These are phyloP conservation scores for Myiozetetes cayanensis DNA, from an alignment of 2,113 vertebrate species.

Conservation along the genomic window DNA sequence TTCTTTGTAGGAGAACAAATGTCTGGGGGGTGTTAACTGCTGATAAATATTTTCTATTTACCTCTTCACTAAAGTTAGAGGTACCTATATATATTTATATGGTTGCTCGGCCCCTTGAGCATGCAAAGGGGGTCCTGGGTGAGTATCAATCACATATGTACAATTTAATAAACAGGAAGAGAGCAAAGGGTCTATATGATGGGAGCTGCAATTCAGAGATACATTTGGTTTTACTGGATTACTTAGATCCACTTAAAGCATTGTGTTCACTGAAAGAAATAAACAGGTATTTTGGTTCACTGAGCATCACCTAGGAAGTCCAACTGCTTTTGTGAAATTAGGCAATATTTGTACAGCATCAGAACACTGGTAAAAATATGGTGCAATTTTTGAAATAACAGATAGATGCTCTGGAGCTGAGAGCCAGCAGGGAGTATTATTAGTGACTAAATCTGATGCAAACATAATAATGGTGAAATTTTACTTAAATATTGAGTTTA, in stretches of 20 bases:
- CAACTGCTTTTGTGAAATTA: neutral
- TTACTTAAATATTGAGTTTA: conserved; percentile 13
- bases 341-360: neutral
- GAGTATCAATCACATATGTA: neutral
- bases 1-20: neutral
- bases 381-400: neutral
- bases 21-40: neutral
- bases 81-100: neutral
- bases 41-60: neutral
- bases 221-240: neutral
- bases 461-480: conserved; percentile 1
- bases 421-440: neutral
- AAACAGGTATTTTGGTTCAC: neutral
- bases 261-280: neutral
- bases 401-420: neutral
- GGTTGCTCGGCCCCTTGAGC: neutral
- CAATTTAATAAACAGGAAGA: neutral
- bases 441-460: neutral
- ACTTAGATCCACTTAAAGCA: neutral
- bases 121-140: neutral
- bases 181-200: neutral
- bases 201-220: neutral
- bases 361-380: neutral
- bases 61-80: neutral
- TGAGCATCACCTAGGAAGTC: neutral